Base-by-base conservation (phyloP, 1,140 invertebrate genomes). In the Drosophila nigromelanica region DNA sequence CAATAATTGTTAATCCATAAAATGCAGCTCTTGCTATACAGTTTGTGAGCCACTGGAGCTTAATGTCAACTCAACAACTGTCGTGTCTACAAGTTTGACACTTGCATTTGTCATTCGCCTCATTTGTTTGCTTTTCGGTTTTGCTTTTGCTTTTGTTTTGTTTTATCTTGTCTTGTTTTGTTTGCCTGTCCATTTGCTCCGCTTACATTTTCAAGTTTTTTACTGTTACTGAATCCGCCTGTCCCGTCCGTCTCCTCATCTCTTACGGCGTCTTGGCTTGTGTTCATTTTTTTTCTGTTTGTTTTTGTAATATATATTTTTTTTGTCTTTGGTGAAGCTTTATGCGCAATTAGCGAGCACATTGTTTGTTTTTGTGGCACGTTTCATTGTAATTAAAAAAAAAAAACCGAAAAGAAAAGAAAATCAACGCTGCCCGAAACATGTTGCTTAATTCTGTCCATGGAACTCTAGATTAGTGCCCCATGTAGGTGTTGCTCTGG, bases 341-440 rank as follows among this genome's bases (percentile, higher is more conserved):
- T 85, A 66, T 83, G 73, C 70, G 80, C 80, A 85, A 83, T 83
- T 83, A 85, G 80, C 60, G 75, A 50, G 63, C 80, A 67, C 76
- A 83, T 83, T 83, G 80, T 83, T 78, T 82, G 70, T 73, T 82
- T 68, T 66, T 85, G 80, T 79, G 76, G 72, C 80, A 83, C 80
- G 80, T 83, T 83, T 83, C 73, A 48, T 79, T 79, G 80, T 83
- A 83, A 83, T 83, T 79, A 83, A 83, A 83, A 82, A 45, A 43
- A 35, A 35, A 35, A 35, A 33, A 1, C 30, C 5, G n/a, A 39
- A 40, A 40, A 40, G 39, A 40, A 82, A 81, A 81, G 76, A 33
- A 50, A 81, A 81, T 76, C 51, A 68, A 24, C 62, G 62, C 39
- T 63, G 66, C 43, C 40, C 35, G 43, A 55, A 62, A 70, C 21